These are phyloP conservation scores for Cyprinodon variegatus DNA, from an alignment of 2,113 vertebrate species.

Conservation along the genomic window DNA sequence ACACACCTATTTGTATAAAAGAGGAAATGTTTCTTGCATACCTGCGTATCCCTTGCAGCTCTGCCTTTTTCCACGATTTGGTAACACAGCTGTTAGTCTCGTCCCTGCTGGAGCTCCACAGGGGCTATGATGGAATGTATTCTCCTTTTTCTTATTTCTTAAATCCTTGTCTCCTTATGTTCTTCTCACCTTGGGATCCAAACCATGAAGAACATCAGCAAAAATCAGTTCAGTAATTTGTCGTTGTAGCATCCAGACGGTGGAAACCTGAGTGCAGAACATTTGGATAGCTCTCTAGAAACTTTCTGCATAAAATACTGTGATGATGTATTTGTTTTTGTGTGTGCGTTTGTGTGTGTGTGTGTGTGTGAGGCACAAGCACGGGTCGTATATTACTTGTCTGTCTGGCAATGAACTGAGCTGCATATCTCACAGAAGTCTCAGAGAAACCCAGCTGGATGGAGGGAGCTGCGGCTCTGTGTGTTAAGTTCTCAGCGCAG, in stretches of 20 bases:
- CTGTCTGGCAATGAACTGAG: slow-evolving; percentile 67
- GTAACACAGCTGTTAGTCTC: slow-evolving; percentile 44
- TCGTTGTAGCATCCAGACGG: slow-evolving; percentile 20
- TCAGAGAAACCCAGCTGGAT: slow-evolving; percentile 70
- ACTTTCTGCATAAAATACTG: slow-evolving; percentile 37
- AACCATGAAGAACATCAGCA: background rate
- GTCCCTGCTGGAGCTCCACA: slow-evolving; percentile 49
- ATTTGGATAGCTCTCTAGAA: slow-evolving; percentile 49
- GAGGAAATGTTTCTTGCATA: slow-evolving; percentile 51
- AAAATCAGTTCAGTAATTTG: slow-evolving; percentile 16
- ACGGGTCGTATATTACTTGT: slow-evolving; percentile 64
- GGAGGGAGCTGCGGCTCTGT: slow-evolving; percentile 49
- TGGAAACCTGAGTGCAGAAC: slow-evolving; percentile 34
- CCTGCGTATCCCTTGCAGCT: slow-evolving; percentile 46
- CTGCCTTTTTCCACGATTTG: slow-evolving; percentile 38
- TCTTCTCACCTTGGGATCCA: slow-evolving; percentile 39
- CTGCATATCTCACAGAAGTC: slow-evolving; percentile 67
- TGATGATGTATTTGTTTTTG: slow-evolving; percentile 56
- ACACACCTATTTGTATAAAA: slow-evolving; percentile 23
- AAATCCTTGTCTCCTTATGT: slow-evolving; percentile 42
- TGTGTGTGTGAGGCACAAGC: slow-evolving; percentile 41
- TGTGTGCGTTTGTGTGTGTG: slow-evolving; percentile 29
- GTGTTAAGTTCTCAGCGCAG: slow-evolving; percentile 53
- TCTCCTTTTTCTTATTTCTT: slow-evolving; percentile 23
- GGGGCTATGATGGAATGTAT: slow-evolving; percentile 52